These are phyloP conservation scores for Pentalonia nigronervosa DNA, from an alignment of 1,140 invertebrate genomes.

Conservation along the genomic window DNA sequence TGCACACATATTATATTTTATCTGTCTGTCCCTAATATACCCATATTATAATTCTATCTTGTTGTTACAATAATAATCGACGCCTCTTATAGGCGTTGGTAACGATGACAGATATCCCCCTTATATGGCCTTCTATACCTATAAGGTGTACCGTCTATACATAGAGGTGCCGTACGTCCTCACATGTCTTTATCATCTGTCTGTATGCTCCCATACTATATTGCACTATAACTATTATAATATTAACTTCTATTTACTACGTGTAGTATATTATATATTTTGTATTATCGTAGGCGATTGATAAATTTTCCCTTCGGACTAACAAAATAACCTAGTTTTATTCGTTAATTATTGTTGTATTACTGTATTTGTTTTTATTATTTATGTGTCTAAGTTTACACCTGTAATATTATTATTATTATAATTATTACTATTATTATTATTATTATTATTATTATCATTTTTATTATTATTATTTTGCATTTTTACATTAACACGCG, in stretches of 20 bases:
- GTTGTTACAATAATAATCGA: background rate
- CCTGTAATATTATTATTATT: background rate
- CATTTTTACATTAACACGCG: conserved; percentile 48
- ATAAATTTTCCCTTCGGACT: conserved; percentile 10
- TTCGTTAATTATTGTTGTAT: background rate
- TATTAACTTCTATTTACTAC: conserved; percentile 5
- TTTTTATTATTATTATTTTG: conserved; percentile 23
- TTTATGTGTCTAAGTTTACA: conserved; percentile 14
- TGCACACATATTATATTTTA: background rate
- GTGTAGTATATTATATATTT: background rate
- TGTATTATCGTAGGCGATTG: background rate
- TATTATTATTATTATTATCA: background rate
- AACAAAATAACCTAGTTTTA: conserved; percentile 41
- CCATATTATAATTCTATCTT: background rate
- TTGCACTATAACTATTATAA: background rate
- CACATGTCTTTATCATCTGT: background rate
- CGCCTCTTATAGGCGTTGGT: background rate
- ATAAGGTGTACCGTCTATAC: background rate
- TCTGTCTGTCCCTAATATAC: background rate
- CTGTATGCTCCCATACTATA: background rate
- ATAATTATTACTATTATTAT: background rate
- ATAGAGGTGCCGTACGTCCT: background rate
- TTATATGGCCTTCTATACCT: background rate
- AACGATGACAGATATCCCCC: background rate
- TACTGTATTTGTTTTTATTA: conserved; percentile 24